Evolutionary conservation across 2,113 vertebrate species (phyloP).

Genomic region (Hoplias malabaricus): DNA sequence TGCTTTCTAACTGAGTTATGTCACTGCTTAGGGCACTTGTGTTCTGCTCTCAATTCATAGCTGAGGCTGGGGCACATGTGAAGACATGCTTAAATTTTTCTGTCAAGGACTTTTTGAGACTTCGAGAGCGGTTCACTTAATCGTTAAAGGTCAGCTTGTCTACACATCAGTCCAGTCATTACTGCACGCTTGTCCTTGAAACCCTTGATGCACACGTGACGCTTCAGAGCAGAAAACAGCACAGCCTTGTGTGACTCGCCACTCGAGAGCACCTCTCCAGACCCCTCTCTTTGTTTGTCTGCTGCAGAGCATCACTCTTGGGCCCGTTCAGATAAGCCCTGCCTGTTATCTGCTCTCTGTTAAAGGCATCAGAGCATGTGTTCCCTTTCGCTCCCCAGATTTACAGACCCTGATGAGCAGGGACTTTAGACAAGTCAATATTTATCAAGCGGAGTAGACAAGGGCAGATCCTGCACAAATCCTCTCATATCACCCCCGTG

Average conservation of each 20-base stretch:
- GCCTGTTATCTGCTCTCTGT: slow-evolving; percentile 39
- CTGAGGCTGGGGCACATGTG: not conserved
- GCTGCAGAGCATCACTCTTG: not conserved
- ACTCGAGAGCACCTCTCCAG: not conserved
- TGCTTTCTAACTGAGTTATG: not conserved
- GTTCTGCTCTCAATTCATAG: not conserved
- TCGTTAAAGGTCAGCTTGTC: slow-evolving; percentile 22
- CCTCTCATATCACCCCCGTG: slow-evolving; percentile 35
- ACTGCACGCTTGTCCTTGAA: not conserved
- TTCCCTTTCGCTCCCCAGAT: slow-evolving; percentile 15
- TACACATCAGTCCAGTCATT: not conserved
- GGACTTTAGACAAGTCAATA: slow-evolving; percentile 49
- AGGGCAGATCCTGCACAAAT: slow-evolving; percentile 45
- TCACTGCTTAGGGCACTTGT: not conserved
- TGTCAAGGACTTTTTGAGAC: not conserved
- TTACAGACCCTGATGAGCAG: slow-evolving; percentile 41
- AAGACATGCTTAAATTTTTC: not conserved
- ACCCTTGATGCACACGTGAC: not conserved
- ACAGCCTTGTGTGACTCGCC: not conserved
- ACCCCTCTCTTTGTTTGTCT: not conserved
- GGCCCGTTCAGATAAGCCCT: not conserved
- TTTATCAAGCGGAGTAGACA: slow-evolving; percentile 47
- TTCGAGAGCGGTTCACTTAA: not conserved
- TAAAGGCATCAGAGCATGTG: slow-evolving; percentile 47
- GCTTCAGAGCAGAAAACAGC: not conserved